Conservation (phyloP, 1,140 invertebrate genomes). For the Harlomillsia oculata region DNA sequence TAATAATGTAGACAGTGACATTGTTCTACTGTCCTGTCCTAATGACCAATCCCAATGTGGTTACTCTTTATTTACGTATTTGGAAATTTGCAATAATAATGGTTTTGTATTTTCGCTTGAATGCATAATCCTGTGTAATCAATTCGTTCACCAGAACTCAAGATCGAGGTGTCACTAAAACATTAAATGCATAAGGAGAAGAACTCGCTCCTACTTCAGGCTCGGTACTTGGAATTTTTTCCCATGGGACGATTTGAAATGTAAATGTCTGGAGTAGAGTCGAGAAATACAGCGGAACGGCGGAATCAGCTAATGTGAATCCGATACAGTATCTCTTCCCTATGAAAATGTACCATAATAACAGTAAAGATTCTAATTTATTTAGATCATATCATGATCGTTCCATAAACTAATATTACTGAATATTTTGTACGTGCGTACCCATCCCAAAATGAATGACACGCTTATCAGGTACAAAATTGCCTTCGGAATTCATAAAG, state of each 20-base stretch:
- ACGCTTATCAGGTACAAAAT: conserved; percentile 15
- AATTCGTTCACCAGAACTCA: too few species aligned
- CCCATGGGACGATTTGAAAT: conserved; percentile 39
- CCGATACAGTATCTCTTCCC: conserved; percentile 53
- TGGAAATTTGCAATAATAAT: too few species aligned
- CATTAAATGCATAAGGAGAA: conserved; percentile 6
- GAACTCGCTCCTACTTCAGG: conserved; percentile 19
- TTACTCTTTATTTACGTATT: too few species aligned
- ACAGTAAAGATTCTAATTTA: too few species aligned
- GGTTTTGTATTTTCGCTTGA: too few species aligned
- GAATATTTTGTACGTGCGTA: background rate
- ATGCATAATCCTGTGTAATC: too few species aligned
- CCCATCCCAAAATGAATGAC: conserved; percentile 21
- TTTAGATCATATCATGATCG: too few species aligned
- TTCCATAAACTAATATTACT: too few species aligned
- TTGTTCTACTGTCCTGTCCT: too few species aligned
- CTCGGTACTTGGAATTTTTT: conserved; percentile 22
- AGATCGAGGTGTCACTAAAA: conserved; percentile 1
- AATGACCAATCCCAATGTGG: too few species aligned
- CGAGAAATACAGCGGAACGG: conserved; percentile 49
- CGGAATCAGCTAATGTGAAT: conserved; percentile 48
- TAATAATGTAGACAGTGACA: too few species aligned
- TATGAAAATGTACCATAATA: too few species aligned
- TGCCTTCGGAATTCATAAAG: conserved; percentile 22
- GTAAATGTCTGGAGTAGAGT: conserved; percentile 47